Conservation (phyloP, 2,113 vertebrate species). For the Cyanocitta stelleri region DNA sequence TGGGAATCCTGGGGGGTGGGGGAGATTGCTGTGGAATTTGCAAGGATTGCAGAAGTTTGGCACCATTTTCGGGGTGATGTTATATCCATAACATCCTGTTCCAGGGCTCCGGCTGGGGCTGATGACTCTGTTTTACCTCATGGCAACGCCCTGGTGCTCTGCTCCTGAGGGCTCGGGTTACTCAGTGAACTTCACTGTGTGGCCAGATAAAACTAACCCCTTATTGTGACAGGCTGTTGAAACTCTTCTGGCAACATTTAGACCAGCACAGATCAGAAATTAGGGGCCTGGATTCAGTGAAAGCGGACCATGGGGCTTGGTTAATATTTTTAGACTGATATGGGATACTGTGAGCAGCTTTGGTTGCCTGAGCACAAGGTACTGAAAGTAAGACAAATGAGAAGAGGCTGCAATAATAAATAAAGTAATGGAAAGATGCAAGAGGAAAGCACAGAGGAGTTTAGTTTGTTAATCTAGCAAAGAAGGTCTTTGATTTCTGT, state of each 20-base stretch:
- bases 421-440: neutral
- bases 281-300: neutral
- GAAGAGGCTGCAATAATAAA: neutral
- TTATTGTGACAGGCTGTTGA: neutral
- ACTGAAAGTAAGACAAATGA: neutral
- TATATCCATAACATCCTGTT: slow-evolving; percentile 36
- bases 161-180: neutral
- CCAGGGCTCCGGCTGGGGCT: neutral
- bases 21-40: neutral
- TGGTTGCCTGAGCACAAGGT: neutral
- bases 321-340: neutral
- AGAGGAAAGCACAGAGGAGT: neutral
- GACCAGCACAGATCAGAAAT: neutral
- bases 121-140: slow-evolving; percentile 13
- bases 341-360: neutral
- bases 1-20: neutral
- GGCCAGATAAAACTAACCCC: neutral
- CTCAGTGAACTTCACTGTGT: neutral
- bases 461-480: neutral
- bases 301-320: neutral
- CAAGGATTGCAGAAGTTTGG: slow-evolving; percentile 36
- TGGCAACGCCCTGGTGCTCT: slow-evolving; percentile 21
- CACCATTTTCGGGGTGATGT: neutral
- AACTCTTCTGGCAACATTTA: neutral
- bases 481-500: neutral